Evolutionary conservation across 37 sponge, comb jelly and placozoan genomes (phyloP), one percentile per base, ranked within the genome.

Genomic region (Crambe crambe): DNA sequence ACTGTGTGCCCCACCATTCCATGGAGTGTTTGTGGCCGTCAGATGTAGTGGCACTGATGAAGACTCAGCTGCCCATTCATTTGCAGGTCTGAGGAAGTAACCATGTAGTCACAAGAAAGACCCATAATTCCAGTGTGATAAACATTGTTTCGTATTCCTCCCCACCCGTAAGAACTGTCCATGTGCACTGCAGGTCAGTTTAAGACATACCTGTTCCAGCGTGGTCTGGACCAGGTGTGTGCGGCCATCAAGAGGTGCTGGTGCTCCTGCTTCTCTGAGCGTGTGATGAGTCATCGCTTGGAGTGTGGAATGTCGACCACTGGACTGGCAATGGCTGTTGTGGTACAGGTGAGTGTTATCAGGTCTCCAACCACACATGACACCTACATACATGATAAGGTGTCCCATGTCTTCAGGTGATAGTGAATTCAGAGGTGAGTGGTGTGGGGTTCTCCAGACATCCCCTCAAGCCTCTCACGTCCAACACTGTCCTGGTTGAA

Each of bases 1-100:
- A 34, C 60, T 94, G 21, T 30, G 60, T 0, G 37, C 37, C 36
- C 42, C 64, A 26, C 81, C 88, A 6, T 90, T 87, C 41, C n/a
- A 30, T 15, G 86, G 56, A 26, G 18, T 60, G 25, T 90, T 77
- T 72, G 77, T 94, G 26, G 95, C 95, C 22, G 95, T 94, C 39
- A 57, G 95, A 20, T 94, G 91, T 25, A 94, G 95, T 76, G 95
- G 95, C 18, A 90, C 95, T 47, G 95, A 94, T 70, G 95, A 94
- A 57, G 95, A 94, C 75, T 86, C 89, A 17, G 81, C 91, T 0
- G 58, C 85, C 36, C 95, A 94, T 61, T 94, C 95, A 12, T 94
- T 94, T 81, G 95, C 95, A 31, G 95, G 95, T 84, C 27, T 32
- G n/a, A n/a, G n/a, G n/a, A n/a, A n/a, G n/a, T n/a, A n/a, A n/a